Conservation (phyloP, 2,113 vertebrate species). For the Chloropsis cyanopogon region DNA sequence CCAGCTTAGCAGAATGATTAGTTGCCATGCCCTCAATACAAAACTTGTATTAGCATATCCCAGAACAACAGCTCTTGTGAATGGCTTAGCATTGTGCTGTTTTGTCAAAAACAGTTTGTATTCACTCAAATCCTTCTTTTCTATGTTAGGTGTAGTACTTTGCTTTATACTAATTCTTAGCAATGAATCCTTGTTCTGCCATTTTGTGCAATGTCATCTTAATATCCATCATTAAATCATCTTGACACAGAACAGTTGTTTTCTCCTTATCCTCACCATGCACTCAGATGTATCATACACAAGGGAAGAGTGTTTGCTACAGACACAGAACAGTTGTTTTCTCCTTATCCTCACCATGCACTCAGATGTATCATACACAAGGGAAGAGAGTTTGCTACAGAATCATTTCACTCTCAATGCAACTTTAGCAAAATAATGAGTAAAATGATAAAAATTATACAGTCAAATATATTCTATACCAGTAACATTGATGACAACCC, state of each 20-base stretch:
- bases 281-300: background rate
- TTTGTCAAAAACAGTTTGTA: background rate
- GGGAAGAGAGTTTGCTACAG: background rate
- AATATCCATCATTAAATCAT: constrained; percentile 4
- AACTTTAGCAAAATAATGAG: background rate
- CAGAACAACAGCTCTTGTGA: background rate
- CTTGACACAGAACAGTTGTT: background rate
- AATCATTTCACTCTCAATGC: background rate
- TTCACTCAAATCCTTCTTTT: background rate
- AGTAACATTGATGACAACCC: background rate
- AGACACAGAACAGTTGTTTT: background rate
- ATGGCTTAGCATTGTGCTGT: background rate
- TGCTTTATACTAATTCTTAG: background rate
- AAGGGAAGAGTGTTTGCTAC: background rate
- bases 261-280: background rate
- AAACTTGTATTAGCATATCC: background rate
- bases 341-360: background rate
- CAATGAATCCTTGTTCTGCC: background rate
- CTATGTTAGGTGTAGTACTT: background rate
- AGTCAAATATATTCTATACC: background rate
- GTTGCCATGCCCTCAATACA: background rate
- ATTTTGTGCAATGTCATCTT: background rate
- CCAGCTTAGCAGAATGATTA: background rate
- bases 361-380: background rate
- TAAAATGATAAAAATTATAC: background rate